Evolutionary conservation across 2,888 invertebrate genomes (phyloP).

Genomic region (Yponomeuta plumbellus): DNA sequence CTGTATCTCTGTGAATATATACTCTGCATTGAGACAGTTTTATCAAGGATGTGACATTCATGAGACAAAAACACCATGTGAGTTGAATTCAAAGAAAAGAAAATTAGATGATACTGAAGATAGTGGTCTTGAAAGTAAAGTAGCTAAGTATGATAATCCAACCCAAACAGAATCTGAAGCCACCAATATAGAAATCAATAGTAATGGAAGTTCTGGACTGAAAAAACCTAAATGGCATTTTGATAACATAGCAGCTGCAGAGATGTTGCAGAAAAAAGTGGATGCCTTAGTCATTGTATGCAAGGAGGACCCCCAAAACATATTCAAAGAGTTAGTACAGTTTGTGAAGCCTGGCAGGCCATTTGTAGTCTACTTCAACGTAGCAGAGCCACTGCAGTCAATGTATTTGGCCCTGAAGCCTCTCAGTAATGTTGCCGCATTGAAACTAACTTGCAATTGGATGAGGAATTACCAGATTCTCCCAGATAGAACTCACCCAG

Average conservation of each 20-base stretch:
- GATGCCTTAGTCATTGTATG: constrained; percentile 87
- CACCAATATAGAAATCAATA: background rate
- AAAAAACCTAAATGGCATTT: constrained; percentile 82
- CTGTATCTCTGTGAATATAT: constrained; percentile 85
- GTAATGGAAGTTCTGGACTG: constrained; percentile 27
- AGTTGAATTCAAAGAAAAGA: constrained; percentile 21
- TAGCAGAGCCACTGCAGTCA: constrained; percentile 90
- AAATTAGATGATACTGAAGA: constrained; percentile 35
- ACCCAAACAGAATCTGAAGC: background rate
- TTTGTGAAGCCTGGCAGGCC: constrained; percentile 89
- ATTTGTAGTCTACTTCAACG: constrained; percentile 88
- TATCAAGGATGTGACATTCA: constrained; percentile 77
- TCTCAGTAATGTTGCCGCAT: constrained; percentile 81
- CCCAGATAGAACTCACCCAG: constrained; percentile 95
- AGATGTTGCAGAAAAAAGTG: constrained; percentile 78
- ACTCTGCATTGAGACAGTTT: constrained; percentile 82
- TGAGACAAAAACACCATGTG: constrained; percentile 20
- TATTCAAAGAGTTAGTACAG: constrained; percentile 84
- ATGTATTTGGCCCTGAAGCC: constrained; percentile 87
- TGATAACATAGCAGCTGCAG: constrained; percentile 81
- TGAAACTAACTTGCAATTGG: constrained; percentile 91
- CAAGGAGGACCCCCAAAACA: constrained; percentile 90
- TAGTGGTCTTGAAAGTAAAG: constrained; percentile 20
- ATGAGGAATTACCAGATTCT: constrained; percentile 90
- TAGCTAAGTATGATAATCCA: constrained; percentile 16